Evolutionary conservation across 2,888 invertebrate species (phyloP), one percentile per base, ranked within the genome.

Genomic region (Volucella bombylans): DNA sequence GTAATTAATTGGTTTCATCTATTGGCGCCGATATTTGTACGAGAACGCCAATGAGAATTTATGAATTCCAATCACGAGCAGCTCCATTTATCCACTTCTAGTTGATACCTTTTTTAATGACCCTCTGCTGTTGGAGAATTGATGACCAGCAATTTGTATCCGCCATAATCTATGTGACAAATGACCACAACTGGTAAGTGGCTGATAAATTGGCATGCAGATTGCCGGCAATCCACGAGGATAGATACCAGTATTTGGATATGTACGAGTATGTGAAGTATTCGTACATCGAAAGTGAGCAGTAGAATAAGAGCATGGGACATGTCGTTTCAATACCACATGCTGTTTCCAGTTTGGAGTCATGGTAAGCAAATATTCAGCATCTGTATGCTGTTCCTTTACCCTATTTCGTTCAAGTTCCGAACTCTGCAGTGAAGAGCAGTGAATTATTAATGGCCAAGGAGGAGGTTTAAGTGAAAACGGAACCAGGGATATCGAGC

Each of bases 141-240:
- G 81, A 76, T 85, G 81, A 68, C 76, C 81, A 76, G 54, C 85
- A 71, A 71, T 85, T 83, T 80, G 50, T 85, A 81, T 81, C 14
- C 62, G 52, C 41, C 38, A 67, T 85, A 85, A 85, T 85, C 85
- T 85, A 76, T 81, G 71, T 85, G 81, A 85, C 81, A 85, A 85
- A 85, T 85, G 81, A 85, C 85, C 85, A 76, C 85, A 81, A 64
- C 72, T 79, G 79, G 72, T 59, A 79, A 85, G 67, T 81, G 81
- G 76, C 68, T 85, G 85, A 85, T 81, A 85, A 85, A 85, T 85
- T 85, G 85, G 76, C 85, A 85, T 81, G 76, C 77, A 81, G 71
- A 85, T 77, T 31, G 31, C 31, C 31, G 31, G 31, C 31, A 31
- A 31, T 31, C 31, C 76, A 81, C 68, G 52, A 55, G 52, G 67